Base-by-base conservation (phyloP, 2,113 vertebrate genomes). In the Boulengeromyrus knoepffleri region DNA sequence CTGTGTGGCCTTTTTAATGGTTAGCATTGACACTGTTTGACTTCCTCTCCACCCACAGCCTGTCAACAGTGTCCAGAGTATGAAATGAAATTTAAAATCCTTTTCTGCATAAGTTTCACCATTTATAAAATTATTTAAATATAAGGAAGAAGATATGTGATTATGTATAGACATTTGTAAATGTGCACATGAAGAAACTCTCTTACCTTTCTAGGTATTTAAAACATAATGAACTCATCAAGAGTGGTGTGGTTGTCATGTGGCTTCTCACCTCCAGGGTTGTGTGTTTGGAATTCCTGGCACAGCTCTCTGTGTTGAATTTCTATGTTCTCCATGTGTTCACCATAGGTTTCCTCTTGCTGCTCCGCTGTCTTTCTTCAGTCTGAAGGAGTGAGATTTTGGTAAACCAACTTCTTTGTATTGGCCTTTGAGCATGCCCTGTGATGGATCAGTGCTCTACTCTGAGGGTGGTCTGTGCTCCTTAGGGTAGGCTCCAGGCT, bases 1-100 rank as follows among this genome's bases (percentile, higher is more conserved):
- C 95, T 94, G 97, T 97, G 97, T 98, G 97, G 97, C 97, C 98
- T 96, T 97, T 96, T 96, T 97, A 98, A 98, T 97, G 97, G 97
- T 96, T 94, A 96, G 97, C 95, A 96, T 96, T 97, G 97, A 97
- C 97, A 98, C 96, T 94, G 97, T 97, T 97, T 97, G 96, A 97
- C 97, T 97, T 96, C 94, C 96, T 94, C 94, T 95, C 95, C 97
- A 97, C 97, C 97, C 97, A 97, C 97, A 95, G 96, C 95, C 96
- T 96, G 94, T 96, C 96, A 95, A 95, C 96, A 97, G 97, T 93
- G 93, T 94, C 94, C 93, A 93, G 45, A n/a, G 19, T 47, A 47
- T 24, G 19, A 85, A 12, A 45, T 46, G 42, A 47, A n/a, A 47
- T 85, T 85, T 45, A 47, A 85, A 24, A 47, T 47, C 45, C 83